These are phyloP conservation scores for Himalopsyche tibetana DNA, from an alignment of 2,888 invertebrate genomes.

Conservation along the genomic window DNA sequence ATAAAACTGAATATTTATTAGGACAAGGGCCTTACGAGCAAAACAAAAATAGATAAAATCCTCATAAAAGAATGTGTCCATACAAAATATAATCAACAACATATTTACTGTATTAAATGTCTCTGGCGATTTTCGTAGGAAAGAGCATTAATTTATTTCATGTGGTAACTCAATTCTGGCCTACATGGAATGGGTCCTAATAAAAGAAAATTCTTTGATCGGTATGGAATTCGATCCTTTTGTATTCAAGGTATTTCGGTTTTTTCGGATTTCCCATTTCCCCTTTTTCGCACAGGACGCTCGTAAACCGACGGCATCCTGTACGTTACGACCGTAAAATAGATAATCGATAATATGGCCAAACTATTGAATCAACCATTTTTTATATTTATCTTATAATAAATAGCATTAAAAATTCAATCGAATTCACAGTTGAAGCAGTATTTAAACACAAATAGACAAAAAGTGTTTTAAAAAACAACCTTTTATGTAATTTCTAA, in stretches of 20 bases:
- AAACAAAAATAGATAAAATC: no score
- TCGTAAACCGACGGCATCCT: slow-evolving; percentile 15
- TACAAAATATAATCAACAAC: no score
- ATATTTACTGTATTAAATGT: neutral
- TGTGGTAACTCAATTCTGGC: slow-evolving; percentile 12
- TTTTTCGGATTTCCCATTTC: slow-evolving; percentile 28
- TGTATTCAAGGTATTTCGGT: slow-evolving; percentile 45
- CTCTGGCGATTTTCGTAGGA: neutral
- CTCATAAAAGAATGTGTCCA: no score
- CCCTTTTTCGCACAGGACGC: neutral
- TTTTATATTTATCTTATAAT: no score
- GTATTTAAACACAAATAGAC: no score
- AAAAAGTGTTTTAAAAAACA: no score
- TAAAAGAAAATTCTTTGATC: slow-evolving; percentile 47
- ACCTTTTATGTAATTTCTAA: no score
- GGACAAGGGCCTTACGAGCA: no score
- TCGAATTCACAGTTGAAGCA: no score
- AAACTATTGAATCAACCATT: no score
- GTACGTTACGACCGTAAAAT: neutral
- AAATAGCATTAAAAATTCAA: no score
- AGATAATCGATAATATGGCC: neutral
- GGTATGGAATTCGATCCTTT: slow-evolving; percentile 45
- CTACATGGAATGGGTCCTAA: slow-evolving; percentile 24
- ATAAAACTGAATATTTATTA: no score
- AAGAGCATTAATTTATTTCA: slow-evolving; percentile 17